phyloP scores from a whole-genome alignment of 2,797 vertebrate genomes.

The Mergus octosetaceus region DNA sequence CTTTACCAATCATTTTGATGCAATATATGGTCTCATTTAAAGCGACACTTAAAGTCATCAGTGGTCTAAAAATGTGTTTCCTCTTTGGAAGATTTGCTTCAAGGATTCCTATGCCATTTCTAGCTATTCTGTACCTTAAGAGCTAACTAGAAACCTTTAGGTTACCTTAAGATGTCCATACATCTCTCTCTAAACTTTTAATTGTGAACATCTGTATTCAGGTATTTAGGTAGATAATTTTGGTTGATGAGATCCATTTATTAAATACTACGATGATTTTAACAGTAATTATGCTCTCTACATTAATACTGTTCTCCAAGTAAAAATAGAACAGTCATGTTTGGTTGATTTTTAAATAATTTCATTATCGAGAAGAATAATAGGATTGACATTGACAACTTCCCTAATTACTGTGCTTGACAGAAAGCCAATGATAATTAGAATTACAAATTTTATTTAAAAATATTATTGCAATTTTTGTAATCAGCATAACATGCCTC shows the following conservation, averaged over 20 bases:
- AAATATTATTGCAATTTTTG: constrained; percentile 54
- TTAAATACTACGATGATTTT: constrained; percentile 46
- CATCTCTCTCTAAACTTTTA: background rate
- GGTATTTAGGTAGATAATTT: constrained; percentile 40
- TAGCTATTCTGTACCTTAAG: background rate
- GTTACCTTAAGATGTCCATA: background rate
- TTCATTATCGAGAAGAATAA: constrained; percentile 78
- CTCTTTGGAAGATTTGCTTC: background rate
- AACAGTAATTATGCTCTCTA: constrained; percentile 44
- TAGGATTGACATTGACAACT: constrained; percentile 76
- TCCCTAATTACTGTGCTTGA: constrained; percentile 75
- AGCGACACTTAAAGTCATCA: background rate
- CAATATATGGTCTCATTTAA: background rate
- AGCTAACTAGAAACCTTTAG: background rate
- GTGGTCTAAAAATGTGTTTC: background rate
- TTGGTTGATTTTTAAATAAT: constrained; percentile 77
- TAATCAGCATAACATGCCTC: constrained; percentile 63
- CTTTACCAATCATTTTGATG: background rate
- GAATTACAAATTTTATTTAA: constrained; percentile 66
- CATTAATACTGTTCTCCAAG: constrained; percentile 48
- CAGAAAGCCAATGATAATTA: constrained; percentile 74
- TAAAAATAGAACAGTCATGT: constrained; percentile 67
- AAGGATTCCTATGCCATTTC: background rate
- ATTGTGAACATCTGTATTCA: constrained; percentile 26
- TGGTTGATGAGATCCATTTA: constrained; percentile 46